Conservation (phyloP, 92 coral and sea anemone genomes). For the Siderastrea radians region DNA sequence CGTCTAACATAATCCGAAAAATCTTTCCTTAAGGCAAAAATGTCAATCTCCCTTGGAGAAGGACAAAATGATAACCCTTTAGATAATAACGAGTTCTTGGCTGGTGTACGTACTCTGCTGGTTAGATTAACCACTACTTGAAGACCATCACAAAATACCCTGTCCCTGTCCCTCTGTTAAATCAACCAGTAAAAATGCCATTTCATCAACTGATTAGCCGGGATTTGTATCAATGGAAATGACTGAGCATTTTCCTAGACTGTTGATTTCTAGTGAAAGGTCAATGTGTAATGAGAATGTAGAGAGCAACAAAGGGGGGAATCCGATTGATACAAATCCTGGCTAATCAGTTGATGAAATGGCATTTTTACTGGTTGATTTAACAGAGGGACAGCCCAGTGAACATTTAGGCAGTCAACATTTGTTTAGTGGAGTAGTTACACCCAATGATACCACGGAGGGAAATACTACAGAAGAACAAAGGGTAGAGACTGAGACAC, state of each 20-base stretch:
- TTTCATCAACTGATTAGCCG: too few species aligned
- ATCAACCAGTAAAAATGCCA: too few species aligned
- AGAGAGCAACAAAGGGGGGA: too few species aligned
- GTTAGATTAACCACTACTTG: slow-evolving; percentile 10
- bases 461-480: not conserved
- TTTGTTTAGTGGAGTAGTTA: not conserved
- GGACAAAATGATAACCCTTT: slow-evolving; percentile 23
- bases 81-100: slow-evolving; percentile 4
- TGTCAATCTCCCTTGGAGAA: slow-evolving; percentile 36
- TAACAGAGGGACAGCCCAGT: too few species aligned
- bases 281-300: too few species aligned
- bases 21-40: slow-evolving; percentile 32
- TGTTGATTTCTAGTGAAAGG: too few species aligned
- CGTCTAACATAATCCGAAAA: slow-evolving; percentile 39
- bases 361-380: too few species aligned
- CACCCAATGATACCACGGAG: not conserved
- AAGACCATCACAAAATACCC: not conserved
- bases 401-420: not conserved
- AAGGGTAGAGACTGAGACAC: not conserved
- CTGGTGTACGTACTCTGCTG: slow-evolving; percentile 4
- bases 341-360: too few species aligned
- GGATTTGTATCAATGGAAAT: too few species aligned
- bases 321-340: too few species aligned
- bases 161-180: too few species aligned
- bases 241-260: too few species aligned